Evolutionary conservation across 1,140 invertebrate species (phyloP).

Genomic region (Lucilia cuprina): DNA sequence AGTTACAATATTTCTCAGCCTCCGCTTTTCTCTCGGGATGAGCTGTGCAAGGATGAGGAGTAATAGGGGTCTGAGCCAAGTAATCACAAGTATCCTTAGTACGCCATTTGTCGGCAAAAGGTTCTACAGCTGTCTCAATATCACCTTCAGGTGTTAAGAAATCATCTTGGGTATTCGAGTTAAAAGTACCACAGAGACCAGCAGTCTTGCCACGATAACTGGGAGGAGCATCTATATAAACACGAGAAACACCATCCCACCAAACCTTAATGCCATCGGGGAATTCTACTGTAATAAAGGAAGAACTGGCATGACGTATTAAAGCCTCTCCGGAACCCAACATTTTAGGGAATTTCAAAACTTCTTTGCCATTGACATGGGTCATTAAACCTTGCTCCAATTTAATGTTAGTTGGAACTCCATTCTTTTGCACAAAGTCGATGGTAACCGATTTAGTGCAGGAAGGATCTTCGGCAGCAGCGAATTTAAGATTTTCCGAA

Average conservation of each 20-base stretch:
- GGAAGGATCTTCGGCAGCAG: conserved; percentile 70
- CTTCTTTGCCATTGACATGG: conserved; percentile 74
- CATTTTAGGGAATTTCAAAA: conserved; percentile 71
- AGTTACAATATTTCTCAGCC: conserved; percentile 75
- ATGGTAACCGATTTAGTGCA: conserved; percentile 84
- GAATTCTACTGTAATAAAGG: conserved; percentile 75
- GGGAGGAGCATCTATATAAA: conserved; percentile 82
- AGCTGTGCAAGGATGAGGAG: conserved; percentile 73
- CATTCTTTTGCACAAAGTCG: conserved; percentile 61
- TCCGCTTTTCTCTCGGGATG: conserved; percentile 73
- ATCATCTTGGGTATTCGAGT: conserved; percentile 85
- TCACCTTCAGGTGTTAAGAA: conserved; percentile 87
- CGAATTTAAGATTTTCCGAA: conserved; percentile 74
- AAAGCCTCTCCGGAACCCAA: conserved; percentile 66
- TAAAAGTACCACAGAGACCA: conserved; percentile 90
- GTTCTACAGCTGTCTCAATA: conserved; percentile 74
- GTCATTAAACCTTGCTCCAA: conserved; percentile 77
- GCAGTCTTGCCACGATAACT: conserved; percentile 72
- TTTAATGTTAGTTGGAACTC: conserved; percentile 66
- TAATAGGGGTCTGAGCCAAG: conserved; percentile 63
- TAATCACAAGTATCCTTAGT: conserved; percentile 77
- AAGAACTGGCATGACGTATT: conserved; percentile 77
- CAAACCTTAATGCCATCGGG: conserved; percentile 79
- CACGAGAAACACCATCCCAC: conserved; percentile 84
- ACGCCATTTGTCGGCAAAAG: conserved; percentile 91